phyloP scores from a whole-genome alignment of 2,888 invertebrate species.

The Busseola fusca region DNA sequence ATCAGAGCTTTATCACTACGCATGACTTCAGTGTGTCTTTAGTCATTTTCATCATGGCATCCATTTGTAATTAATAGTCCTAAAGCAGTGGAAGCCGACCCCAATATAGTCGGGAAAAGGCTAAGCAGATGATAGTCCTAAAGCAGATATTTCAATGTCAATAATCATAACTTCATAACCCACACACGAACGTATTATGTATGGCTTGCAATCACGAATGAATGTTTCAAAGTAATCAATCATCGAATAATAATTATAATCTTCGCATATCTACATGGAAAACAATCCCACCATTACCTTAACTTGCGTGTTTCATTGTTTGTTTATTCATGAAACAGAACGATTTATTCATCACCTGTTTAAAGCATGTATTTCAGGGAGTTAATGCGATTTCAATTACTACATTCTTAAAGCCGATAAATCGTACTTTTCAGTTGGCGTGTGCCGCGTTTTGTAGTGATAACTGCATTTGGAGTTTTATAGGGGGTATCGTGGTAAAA shows the following conservation, averaged over 20 bases:
- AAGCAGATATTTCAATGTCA: background rate
- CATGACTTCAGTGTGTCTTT: no score
- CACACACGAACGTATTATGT: background rate
- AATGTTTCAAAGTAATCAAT: slow-evolving; percentile 17
- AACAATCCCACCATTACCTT: slow-evolving; percentile 1
- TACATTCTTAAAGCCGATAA: slow-evolving; percentile 7
- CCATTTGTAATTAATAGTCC: no score
- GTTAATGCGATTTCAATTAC: slow-evolving; percentile 9
- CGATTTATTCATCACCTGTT: slow-evolving; percentile 22
- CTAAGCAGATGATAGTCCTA: no score
- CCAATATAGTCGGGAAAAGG: no score
- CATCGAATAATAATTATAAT: slow-evolving; percentile 24
- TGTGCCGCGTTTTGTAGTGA: background rate
- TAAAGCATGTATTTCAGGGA: slow-evolving; percentile 2
- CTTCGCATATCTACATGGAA: slow-evolving; percentile 12
- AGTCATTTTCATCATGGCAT: no score
- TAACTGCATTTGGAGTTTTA: background rate
- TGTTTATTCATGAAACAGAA: slow-evolving; percentile 22
- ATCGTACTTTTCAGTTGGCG: slow-evolving; percentile 13
- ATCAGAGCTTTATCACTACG: no score
- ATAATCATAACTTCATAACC: background rate
- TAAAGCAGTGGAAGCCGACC: background rate
- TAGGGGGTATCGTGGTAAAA: background rate
- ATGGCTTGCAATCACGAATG: slow-evolving; percentile 28
- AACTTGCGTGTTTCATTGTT: slow-evolving; percentile 29